Percentiles rank a stretch among this genome's conserved stretches.
These are phyloP conservation scores for Caenorhabditis parvicauda DNA, from an alignment of 2,888 invertebrate species.

Conservation along the genomic window DNA sequence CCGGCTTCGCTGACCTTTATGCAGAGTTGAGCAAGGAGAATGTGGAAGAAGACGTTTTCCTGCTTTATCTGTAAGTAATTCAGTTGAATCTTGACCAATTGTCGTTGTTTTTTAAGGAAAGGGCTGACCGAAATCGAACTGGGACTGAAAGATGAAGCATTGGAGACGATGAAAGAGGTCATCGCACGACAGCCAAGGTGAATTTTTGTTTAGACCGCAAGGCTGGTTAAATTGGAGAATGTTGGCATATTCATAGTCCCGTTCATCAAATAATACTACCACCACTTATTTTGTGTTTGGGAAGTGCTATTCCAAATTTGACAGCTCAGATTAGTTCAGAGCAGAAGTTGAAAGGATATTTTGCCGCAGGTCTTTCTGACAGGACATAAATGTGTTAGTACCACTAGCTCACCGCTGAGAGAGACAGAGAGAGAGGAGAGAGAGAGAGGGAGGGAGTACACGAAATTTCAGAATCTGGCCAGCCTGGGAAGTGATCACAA, in stretches of 20 bases:
- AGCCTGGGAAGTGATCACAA: constrained; percentile 87
- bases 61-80: constrained; percentile 12
- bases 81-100: no score
- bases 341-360: no score
- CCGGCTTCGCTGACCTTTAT: constrained; percentile 1
- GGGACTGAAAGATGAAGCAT: constrained; percentile 20
- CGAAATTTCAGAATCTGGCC: constrained; percentile 83
- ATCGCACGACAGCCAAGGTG: constrained; percentile 32
- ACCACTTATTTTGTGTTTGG: no score
- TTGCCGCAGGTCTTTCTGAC: no score
- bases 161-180: constrained; percentile 15
- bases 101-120: constrained; percentile 2
- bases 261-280: no score
- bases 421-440: no score
- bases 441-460: no score
- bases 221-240: not conserved
- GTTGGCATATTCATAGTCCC: no score
- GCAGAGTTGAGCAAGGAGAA: constrained; percentile 22
- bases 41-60: constrained; percentile 15
- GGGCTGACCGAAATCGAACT: constrained; percentile 24
- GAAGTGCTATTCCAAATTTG: no score
- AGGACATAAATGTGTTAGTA: no score
- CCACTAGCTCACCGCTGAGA: no score
- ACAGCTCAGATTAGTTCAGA: no score
- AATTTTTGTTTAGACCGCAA: not conserved